Percentiles rank a stretch among this genome's conserved stretches.
Conservation (phyloP, 2,888 invertebrate species). For the Heliconius ismenius region DNA sequence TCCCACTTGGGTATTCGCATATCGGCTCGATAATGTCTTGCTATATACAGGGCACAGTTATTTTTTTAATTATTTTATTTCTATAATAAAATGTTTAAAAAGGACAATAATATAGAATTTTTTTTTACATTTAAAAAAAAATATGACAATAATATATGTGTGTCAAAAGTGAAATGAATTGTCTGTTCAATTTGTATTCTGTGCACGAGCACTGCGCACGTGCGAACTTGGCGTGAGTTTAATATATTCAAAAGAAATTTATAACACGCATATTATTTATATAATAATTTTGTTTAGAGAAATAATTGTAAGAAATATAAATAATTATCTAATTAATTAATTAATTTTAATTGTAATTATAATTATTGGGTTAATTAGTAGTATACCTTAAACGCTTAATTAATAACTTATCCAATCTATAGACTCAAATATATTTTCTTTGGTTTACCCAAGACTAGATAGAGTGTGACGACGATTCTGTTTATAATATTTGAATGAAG, state of each 20-base stretch:
- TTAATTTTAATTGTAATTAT: not conserved
- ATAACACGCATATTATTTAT: constrained; percentile 66
- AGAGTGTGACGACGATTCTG: too few species aligned
- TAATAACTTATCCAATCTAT: not conserved
- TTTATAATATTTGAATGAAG: too few species aligned
- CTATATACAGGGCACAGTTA: too few species aligned
- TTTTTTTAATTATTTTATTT: not conserved
- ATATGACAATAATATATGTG: constrained; percentile 6
- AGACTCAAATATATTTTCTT: not conserved
- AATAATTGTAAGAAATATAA: not conserved
- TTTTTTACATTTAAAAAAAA: too few species aligned
- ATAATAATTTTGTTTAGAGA: not conserved
- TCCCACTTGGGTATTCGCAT: too few species aligned
- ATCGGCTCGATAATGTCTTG: too few species aligned
- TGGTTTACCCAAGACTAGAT: not conserved
- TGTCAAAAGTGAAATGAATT: constrained; percentile 43
- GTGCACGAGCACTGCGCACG: constrained; percentile 61
- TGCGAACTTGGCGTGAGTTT: constrained; percentile 74
- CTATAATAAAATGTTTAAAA: not conserved
- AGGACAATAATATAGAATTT: not conserved
- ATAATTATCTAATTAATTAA: not conserved
- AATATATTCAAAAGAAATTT: constrained; percentile 77
- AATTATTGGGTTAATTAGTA: not conserved
- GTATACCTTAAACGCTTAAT: not conserved
- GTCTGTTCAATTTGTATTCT: constrained; percentile 61